Base-by-base conservation (phyloP, 2,888 invertebrate species). In the Neoascia interrupta region DNA sequence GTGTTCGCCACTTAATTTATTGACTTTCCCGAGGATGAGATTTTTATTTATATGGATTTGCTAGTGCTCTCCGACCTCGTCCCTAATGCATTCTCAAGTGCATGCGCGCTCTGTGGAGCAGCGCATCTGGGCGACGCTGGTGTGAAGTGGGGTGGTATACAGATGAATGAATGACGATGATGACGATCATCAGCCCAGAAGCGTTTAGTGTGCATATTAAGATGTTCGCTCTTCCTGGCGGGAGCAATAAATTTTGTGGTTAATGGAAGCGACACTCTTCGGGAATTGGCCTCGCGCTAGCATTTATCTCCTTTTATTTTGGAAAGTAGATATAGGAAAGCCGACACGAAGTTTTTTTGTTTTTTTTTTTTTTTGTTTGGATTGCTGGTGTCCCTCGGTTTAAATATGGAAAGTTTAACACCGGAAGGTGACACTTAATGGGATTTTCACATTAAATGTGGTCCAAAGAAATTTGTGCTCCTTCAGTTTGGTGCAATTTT, bases 51-150 rank as follows among this genome's bases (percentile, higher is more conserved):
- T 79, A 79, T 79, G 79, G 61, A 73, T 79, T 79, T 73, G 54
- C 54, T 43, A 72, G 21, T 79, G 72, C 72, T 66, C 79, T 73
- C 54, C 73, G 58, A 73, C 72, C 66, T 56, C 66, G 66, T 66
- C 61, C 72, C 79, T 79, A 79, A 79, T 79, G 79, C 79, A 79
- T 79, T 79, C 79, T 79, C 79, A 79, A 79, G 79, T 79, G 79
- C 61, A 66, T 26, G 23, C 13, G 15, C 10, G 49, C 41, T 56
- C 13, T 21, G 28, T 39, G 19, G 16, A 63, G 70, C 76, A 75
- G 69, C 75, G 75, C 69, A 45, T 47, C 10, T 15, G 23, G 15
- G n/a, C n/a, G 37, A 18, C 16, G 41, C 10, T 10, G 6, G 6
- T 16, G 16, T 39, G 19, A n/a, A n/a, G n/a, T 39, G 15, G 37